Evolutionary conservation across 2,888 invertebrate genomes (phyloP).

Genomic region (Drosophila mimetica): DNA sequence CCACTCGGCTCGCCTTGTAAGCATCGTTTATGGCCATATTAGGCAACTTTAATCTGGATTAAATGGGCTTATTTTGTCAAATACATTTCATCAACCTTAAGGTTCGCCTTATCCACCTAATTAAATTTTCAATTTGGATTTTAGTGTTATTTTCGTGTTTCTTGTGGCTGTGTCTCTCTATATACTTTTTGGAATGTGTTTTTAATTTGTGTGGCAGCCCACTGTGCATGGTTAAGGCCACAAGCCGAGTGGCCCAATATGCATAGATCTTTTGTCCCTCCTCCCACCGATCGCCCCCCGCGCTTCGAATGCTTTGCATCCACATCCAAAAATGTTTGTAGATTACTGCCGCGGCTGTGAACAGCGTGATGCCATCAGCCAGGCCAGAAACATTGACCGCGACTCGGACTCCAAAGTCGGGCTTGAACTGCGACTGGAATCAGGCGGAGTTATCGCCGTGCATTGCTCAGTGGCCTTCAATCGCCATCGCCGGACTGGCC

Average conservation of each 20-base stretch:
- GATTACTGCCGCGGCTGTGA: slow-evolving; percentile 55
- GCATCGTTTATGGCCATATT: slow-evolving; percentile 6
- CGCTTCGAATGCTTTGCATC: slow-evolving; percentile 37
- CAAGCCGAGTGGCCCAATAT: slow-evolving; percentile 27
- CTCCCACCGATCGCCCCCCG: not conserved
- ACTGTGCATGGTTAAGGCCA: slow-evolving; percentile 35
- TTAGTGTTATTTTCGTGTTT: slow-evolving; percentile 1
- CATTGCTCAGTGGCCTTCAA: slow-evolving; percentile 70
- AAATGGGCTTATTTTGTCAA: slow-evolving; percentile 24
- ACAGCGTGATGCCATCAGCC: slow-evolving; percentile 74
- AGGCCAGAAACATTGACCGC: slow-evolving; percentile 50
- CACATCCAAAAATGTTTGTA: slow-evolving; percentile 50
- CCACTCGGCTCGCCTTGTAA: not conserved
- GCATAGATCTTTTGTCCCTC: slow-evolving; percentile 17
- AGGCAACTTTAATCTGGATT: slow-evolving; percentile 20
- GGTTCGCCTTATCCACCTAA: slow-evolving; percentile 12
- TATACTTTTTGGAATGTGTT: slow-evolving; percentile 12
- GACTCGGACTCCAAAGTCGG: slow-evolving; percentile 24
- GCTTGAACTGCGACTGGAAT: slow-evolving; percentile 10
- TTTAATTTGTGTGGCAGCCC: slow-evolving; percentile 33
- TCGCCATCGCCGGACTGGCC: slow-evolving; percentile 39
- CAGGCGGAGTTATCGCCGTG: slow-evolving; percentile 49
- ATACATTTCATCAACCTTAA: slow-evolving; percentile 9
- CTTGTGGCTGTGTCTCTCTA: not conserved
- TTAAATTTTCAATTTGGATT: slow-evolving; percentile 30